Percentiles rank a stretch among this genome's conserved stretches.
Conservation (phyloP, 1,140 invertebrate species). For the Aethina tumida region DNA sequence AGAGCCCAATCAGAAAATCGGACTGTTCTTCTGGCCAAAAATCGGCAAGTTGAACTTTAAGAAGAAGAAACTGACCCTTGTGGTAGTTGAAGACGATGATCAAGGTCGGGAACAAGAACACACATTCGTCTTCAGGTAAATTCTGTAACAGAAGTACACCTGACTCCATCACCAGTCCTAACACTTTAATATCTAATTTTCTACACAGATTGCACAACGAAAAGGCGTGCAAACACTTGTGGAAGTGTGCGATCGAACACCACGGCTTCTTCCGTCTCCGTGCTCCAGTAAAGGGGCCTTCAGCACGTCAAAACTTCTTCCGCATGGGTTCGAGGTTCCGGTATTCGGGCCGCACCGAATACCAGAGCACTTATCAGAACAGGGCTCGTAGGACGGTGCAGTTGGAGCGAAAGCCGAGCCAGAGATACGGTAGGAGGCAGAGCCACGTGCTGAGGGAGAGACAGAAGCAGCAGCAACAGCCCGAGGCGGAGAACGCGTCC, state of each 20-base stretch:
- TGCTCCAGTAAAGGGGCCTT: conserved; percentile 81
- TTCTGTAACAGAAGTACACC: background rate
- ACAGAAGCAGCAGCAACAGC: conserved; percentile 39
- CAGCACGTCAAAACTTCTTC: conserved; percentile 89
- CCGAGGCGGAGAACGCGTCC: conserved; percentile 5
- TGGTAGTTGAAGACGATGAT: conserved; percentile 95
- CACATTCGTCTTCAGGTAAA: conserved; percentile 74
- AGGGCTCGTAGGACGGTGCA: conserved; percentile 81
- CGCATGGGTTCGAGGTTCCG: conserved; percentile 93
- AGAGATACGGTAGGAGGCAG: conserved; percentile 76
- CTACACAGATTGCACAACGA: conserved; percentile 71
- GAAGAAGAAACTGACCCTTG: conserved; percentile 88
- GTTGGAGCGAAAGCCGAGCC: conserved; percentile 92
- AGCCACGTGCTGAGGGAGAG: conserved; percentile 60
- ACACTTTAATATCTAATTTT: background rate
- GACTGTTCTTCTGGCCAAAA: conserved; percentile 97
- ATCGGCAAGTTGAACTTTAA: conserved; percentile 91
- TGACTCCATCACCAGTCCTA: background rate
- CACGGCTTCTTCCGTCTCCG: conserved; percentile 95
- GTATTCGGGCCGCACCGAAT: conserved; percentile 91
- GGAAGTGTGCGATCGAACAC: conserved; percentile 99
- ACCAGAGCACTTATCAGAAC: conserved; percentile 86
- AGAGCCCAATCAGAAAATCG: conserved; percentile 83
- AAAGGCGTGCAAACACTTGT: conserved; percentile 97
- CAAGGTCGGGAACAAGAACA: conserved; percentile 87